phyloP scores from a whole-genome alignment of 2,888 invertebrate species.

The Agonum fuliginosum region DNA sequence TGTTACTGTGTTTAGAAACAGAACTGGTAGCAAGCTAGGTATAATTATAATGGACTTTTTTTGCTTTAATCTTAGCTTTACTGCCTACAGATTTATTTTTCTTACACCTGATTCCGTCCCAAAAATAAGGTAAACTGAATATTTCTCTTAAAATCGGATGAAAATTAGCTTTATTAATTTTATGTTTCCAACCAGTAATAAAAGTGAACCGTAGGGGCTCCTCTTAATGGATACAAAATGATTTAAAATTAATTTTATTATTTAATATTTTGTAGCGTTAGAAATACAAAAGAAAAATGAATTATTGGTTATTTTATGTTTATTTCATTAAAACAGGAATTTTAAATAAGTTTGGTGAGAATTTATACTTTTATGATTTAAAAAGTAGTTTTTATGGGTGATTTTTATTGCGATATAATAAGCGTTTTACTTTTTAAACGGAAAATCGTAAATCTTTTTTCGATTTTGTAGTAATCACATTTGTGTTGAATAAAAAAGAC shows the following conservation, averaged over 20 bases:
- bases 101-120: no score
- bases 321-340: slow-evolving; percentile 26
- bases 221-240: slow-evolving; percentile 21
- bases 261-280: neutral
- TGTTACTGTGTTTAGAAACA: no score
- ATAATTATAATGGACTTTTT: no score
- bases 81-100: no score
- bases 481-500: no score
- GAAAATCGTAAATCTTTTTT: neutral
- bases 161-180: no score
- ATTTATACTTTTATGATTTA: slow-evolving; percentile 15
- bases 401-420: slow-evolving; percentile 25
- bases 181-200: no score
- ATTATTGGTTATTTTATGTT: slow-evolving; percentile 14
- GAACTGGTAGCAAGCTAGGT: no score
- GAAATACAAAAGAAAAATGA: slow-evolving; percentile 13
- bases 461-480: neutral
- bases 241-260: slow-evolving; percentile 32
- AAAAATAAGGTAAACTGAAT: no score
- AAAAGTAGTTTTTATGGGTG: slow-evolving; percentile 9
- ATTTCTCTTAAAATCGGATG: no score
- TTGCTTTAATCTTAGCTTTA: no score
- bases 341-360: neutral
- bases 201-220: no score
- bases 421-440: neutral